Conservation (phyloP, 2,113 vertebrate species). For the Xiphias gladius region DNA sequence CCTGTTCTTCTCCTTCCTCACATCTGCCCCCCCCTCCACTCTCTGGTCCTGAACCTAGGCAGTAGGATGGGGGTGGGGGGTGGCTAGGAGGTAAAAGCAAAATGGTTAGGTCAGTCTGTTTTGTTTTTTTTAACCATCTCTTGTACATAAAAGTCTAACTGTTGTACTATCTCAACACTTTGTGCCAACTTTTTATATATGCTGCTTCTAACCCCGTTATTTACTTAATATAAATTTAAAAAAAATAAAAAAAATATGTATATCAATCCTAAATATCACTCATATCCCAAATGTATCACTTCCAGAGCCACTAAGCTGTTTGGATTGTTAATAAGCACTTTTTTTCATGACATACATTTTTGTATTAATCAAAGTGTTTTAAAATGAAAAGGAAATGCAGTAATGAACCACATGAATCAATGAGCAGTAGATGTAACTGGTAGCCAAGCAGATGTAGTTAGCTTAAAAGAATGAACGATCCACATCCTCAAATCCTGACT, state of each 20-base stretch:
- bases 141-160: constrained; percentile 48
- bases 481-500: constrained; percentile 79
- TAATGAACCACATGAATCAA: constrained; percentile 2
- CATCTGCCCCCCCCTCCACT: constrained; percentile 72
- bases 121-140: constrained; percentile 9
- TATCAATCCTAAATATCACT: constrained; percentile 15
- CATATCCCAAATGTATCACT: constrained; percentile 14
- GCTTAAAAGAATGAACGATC: constrained; percentile 56
- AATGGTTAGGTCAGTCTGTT: constrained; percentile 69
- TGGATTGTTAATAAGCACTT: constrained; percentile 35
- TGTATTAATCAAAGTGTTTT: constrained; percentile 30
- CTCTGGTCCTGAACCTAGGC: constrained; percentile 75
- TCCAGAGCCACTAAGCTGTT: constrained; percentile 42
- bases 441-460: constrained; percentile 33
- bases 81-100: constrained; percentile 62
- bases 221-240: constrained; percentile 19
- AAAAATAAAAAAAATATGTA: constrained; percentile 4
- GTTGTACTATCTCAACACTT: constrained; percentile 47
- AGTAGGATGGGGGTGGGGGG: constrained; percentile 67
- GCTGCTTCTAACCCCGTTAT: constrained; percentile 52
- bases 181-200: constrained; percentile 58
- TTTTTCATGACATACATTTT: constrained; percentile 2
- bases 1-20: constrained; percentile 76
- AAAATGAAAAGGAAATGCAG: constrained; percentile 21
- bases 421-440: constrained; percentile 21